Conservation (phyloP, 1,140 invertebrate species). For the Aphelenchoides fujianensis region DNA sequence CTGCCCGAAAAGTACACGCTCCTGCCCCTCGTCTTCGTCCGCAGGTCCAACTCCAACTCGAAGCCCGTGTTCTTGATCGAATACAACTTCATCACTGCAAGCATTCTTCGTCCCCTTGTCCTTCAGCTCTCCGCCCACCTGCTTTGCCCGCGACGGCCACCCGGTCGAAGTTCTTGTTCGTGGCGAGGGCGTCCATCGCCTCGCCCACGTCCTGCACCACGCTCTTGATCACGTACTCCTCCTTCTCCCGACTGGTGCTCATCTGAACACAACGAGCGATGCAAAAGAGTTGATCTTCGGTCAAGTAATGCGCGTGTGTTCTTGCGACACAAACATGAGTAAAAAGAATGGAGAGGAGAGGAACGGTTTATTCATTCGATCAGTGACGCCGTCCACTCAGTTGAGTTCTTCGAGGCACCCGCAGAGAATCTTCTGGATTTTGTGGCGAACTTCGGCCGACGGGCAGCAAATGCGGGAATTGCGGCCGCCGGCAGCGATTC, state of each 20-base stretch:
- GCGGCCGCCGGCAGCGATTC: constrained; percentile 9
- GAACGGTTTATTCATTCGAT: too few species aligned
- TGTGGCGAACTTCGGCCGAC: neutral
- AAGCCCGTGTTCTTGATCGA: constrained; percentile 23
- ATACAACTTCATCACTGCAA: constrained; percentile 39
- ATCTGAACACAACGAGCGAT: too few species aligned
- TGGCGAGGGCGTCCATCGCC: constrained; percentile 34
- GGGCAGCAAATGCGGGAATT: constrained; percentile 19
- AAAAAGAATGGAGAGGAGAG: too few species aligned
- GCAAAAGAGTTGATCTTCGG: too few species aligned
- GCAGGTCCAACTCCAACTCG: constrained; percentile 20
- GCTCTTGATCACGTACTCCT: constrained; percentile 11
- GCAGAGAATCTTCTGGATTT: constrained; percentile 19
- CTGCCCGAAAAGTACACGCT: constrained; percentile 45
- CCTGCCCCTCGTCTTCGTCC: constrained; percentile 25
- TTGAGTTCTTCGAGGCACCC: constrained; percentile 10
- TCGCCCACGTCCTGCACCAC: constrained; percentile 28
- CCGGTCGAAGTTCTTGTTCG: constrained; percentile 29
- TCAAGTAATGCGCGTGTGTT: too few species aligned
- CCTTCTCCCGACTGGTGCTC: too few species aligned
- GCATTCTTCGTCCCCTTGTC: constrained; percentile 16
- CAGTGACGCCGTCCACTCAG: neutral
- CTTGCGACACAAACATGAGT: too few species aligned
- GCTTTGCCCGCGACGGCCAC: constrained; percentile 34
- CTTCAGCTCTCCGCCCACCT: neutral